phyloP scores from a whole-genome alignment of 1,140 invertebrate genomes.

The Drosophila bocki region DNA sequence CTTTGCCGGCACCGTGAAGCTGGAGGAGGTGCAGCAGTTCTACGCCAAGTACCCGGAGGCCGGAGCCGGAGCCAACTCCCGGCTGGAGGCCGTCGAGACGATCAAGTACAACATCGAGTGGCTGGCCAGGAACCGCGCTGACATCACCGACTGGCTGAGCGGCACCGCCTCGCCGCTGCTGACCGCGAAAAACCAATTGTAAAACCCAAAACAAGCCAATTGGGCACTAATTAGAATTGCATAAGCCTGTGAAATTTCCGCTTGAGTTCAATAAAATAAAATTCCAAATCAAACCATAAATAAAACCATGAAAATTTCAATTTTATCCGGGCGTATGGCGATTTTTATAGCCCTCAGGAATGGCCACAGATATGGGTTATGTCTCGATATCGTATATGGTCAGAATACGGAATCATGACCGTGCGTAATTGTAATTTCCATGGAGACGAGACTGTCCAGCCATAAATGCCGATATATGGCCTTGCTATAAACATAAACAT shows the following conservation, averaged over 20 bases:
- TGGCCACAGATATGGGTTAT: constrained; percentile 12
- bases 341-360: constrained; percentile 49
- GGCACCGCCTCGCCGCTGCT: constrained; percentile 54
- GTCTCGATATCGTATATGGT: constrained; percentile 7
- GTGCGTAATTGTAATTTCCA: constrained; percentile 8
- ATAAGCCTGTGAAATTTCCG: constrained; percentile 35
- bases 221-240: constrained; percentile 34
- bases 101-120: constrained; percentile 94
- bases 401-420: constrained; percentile 24
- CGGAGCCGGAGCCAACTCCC: constrained; percentile 90
- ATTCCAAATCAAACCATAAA: constrained; percentile 58
- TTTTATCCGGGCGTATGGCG: constrained; percentile 55
- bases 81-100: constrained; percentile 90
- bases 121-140: constrained; percentile 86
- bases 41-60: constrained; percentile 93
- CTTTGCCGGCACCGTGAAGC: constrained; percentile 89
- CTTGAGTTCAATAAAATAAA: constrained; percentile 59
- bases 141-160: constrained; percentile 87
- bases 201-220: constrained; percentile 50
- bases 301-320: constrained; percentile 46
- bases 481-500: constrained; percentile 17
- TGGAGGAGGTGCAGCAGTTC: constrained; percentile 92
- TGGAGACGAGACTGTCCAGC: constrained; percentile 31
- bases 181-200: constrained; percentile 58
- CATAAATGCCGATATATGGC: constrained; percentile 51